Base-by-base conservation (phyloP, 2,888 invertebrate species). In the Standfussiana lucernea region DNA sequence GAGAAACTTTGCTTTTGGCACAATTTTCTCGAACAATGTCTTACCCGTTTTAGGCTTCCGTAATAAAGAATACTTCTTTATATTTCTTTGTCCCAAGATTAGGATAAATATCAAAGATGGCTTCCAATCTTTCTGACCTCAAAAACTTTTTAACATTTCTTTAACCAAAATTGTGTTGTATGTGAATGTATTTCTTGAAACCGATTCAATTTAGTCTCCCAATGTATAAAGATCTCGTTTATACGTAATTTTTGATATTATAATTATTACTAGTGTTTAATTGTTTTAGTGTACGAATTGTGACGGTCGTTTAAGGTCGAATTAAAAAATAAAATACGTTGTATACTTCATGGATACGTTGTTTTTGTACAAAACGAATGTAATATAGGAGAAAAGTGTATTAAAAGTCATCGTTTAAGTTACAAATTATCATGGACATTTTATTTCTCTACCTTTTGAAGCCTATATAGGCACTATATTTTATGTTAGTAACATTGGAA, bases 341-440 rank as follows among this genome's bases (percentile, higher is more conserved):
- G 94, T 95, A 95, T 95, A 94, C 91, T 91, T 88, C 86, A 88
- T 84, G 86, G 75, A 93, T 93, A 93, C 93, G 93, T 95, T 96
- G 95, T 96, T 96, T 88, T 96, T 96, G 95, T 96, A 96, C 95
- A 96, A 93, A 94, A 95, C 92, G 91, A 94, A 93, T 96, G 95
- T 96, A 95, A 95, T 93, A 95, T 96, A 96, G 94, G 92, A 93
- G 79, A 91, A 92, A 94, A 94, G 93, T 95, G 94, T 95, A 96
- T 96, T 96, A 96, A 96, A 96, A 96, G 95, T 96, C 95, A 96
- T 95, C 91, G 94, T 96, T 96, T 95, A 95, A 96, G 95, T 96
- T 96, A 94, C 93, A 94, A 95, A 94, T 93, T 92, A 93, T 77
- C 81, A 71, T 79, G 87, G 93, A 88, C 67, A 93, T 94, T 95